Base-by-base conservation (phyloP, 2,113 vertebrate genomes). In the Strix uralensis region DNA sequence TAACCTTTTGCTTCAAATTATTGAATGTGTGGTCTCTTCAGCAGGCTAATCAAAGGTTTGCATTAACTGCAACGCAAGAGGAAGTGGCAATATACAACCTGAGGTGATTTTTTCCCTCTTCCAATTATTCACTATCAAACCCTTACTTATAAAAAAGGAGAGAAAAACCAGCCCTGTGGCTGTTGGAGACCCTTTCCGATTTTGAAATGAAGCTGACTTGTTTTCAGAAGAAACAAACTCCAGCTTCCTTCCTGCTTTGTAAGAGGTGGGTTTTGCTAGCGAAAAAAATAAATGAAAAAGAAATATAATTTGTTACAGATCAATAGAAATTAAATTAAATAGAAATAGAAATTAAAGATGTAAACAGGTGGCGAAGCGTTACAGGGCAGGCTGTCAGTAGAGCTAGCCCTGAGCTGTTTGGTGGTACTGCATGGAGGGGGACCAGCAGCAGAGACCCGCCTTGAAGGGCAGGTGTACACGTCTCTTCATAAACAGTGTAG, bases 1-100 rank as follows among this genome's bases (percentile, higher is more conserved):
- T 99, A 99, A 98, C 99, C 99, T 98, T 97, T 99, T 98, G 97
- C 98, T 99, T 98, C 98, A 98, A 97, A 97, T 98, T 97, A 98
- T 97, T 97, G 97, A 96, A 95, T 98, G 94, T 96, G 97, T 97
- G 98, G 98, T 97, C 97, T 97, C 90, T 98, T 98, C 84, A 95
- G 97, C 94, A 95, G 96, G 94, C 97, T 98, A 96, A 97, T 98
- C 97, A 98, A 97, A 98, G 97, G 96, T 97, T 98, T 98, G 95
- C 81, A 92, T 96, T 92, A 97, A 97, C 82, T 93, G 93, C 86
- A 85, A 89, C 61, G 69, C 88, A 95, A 86, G 91, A 94, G 77
- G 83, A 96, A 96, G 96, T 77, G 94, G 89, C 91, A 90, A 90
- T 92, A 94, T 78, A 96, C 90, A 97, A 96, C 91, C 94, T 81